phyloP scores from a whole-genome alignment of 2,797 vertebrate genomes.

The Oreortyx pictus region DNA sequence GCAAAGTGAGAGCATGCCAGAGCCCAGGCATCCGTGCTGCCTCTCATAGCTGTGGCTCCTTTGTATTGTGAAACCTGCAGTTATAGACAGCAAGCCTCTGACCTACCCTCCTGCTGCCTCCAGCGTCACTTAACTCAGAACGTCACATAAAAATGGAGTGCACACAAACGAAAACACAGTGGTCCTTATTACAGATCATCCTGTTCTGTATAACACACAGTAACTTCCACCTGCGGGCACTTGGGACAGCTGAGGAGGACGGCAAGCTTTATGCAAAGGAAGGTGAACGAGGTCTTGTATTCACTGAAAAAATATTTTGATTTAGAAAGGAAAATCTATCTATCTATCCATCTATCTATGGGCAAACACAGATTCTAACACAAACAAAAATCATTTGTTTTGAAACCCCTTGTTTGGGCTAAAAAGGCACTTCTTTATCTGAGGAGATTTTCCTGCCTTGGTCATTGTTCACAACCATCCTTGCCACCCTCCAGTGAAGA shows the following conservation, averaged over 20 bases:
- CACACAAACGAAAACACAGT: background rate
- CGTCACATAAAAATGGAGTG: background rate
- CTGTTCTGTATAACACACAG: background rate
- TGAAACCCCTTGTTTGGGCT: background rate
- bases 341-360: background rate
- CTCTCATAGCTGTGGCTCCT: background rate
- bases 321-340: background rate
- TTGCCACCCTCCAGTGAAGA: background rate
- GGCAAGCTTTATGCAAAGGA: background rate
- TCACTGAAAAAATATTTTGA: background rate
- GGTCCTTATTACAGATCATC: background rate
- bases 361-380: background rate
- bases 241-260: background rate
- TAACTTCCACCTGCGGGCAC: background rate
- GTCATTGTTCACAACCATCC: background rate
- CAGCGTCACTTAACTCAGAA: background rate
- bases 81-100: background rate
- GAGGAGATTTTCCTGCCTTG: background rate
- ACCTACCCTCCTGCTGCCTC: background rate
- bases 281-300: background rate
- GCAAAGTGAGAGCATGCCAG: background rate
- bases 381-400: background rate
- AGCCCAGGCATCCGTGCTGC: background rate
- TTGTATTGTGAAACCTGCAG: background rate
- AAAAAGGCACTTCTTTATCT: background rate